Base-by-base conservation (phyloP, 2,797 vertebrate species). In the Siniperca undulata region DNA sequence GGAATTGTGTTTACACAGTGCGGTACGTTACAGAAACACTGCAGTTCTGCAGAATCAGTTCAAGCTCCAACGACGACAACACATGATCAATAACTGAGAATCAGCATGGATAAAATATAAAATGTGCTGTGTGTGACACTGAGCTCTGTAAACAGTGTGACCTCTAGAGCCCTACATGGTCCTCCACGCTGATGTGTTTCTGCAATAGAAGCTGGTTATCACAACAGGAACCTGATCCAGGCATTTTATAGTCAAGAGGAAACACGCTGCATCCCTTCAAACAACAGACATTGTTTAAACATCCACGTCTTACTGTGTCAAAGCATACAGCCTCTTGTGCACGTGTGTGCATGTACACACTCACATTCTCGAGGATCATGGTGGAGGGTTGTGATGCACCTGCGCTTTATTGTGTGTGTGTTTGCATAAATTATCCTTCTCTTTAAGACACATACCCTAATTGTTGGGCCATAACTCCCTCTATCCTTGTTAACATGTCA, bases 211-310 rank as follows among this genome's bases (percentile, higher is more conserved):
- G 73, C 78, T 61, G 78, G 71, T 86, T 87, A 86, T 93, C 89
- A 92, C 92, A 92, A 93, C 92, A 91, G 93, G 91, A 93, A 94
- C 92, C 67, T 74, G 56, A 88, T 92, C 88, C 85, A 87, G 86
- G 36, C 80, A 58, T 91, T 91, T 93, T 88, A 92, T 85, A 92
- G 93, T 84, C 60, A 24, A 77, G 85, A 84, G 90, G 93, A 93
- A 94, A 93, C 90, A 88, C 34, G 38, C 90, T 90, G 91, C 89
- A 91, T 93, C 93, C 91, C 87, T 85, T 91, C 87, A 90, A 92
- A 90, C 88, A 89, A 87, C 88, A 82, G 74, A 90, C 85, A 91
- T 93, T 93, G 94, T 94, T 92, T 93, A 88, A 93, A 92, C 91
- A 91, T 79, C 86, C 88, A 91, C 24, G 66, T 92, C 78, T 87